Base-by-base conservation (phyloP, 1,140 invertebrate genomes). In the Drosophila kepulauana region DNA sequence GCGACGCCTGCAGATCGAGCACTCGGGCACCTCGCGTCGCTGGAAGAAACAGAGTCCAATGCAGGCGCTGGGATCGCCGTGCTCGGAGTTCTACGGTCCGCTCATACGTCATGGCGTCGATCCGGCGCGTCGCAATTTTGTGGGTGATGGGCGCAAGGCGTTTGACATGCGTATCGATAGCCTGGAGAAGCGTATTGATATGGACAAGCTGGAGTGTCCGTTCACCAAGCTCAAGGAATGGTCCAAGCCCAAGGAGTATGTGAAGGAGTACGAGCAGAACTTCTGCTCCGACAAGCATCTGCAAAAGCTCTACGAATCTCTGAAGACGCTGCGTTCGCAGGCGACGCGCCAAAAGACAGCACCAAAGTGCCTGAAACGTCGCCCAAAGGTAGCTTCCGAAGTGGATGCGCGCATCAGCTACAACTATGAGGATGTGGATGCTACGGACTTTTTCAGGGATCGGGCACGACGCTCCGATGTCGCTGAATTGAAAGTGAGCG, bases 21-120 rank as follows among this genome's bases (percentile, higher is more conserved):
- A 78, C 0, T 2, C 52, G 57, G 93, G 57, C 5, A 28, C 65
- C 35, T 7, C 70, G 28, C 57, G 90, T 0, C 82, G 63, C 15
- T 88, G 81, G 77, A 13, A 51, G 2, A 92, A 93, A 64, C 70
- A 80, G 3, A 92, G 93, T 62, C 92, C 94, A 11, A 91, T 94
- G 48, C 84, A 93, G 4, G 86, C 94, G n/a, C 81, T 94, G 66
- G 90, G 82, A 1, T 91, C 93, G 49, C 91, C 91, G 2, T 92
- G 90, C 41, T 95, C 94, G 0, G 93, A 95, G 54, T 92, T 94
- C 10, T 94, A 94, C 77, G 93, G 87, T 2, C 94, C 94, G 4
- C 79, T 93, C 45, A 92, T 93, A 46, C 82, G 94, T 41, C 92
- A 93, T 73, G 94, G 94, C n/a, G 92, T 93, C 3, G 91, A 94